Conservation (phyloP, 2,888 invertebrate genomes). For the Watsonalla cultraria region DNA sequence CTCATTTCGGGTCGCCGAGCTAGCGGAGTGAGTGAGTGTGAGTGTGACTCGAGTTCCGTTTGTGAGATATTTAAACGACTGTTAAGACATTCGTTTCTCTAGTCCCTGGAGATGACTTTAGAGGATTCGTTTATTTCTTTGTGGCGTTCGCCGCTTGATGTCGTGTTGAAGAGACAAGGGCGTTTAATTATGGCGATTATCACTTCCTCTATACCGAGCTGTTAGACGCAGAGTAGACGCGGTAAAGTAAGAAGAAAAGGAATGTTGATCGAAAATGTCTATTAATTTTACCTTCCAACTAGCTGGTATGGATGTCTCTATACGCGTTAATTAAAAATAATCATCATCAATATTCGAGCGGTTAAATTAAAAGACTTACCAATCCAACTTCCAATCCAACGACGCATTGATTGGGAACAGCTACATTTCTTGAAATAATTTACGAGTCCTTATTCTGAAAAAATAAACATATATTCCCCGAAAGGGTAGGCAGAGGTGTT, state of each 20-base stretch:
- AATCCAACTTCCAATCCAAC: too few species aligned
- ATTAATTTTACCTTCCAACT: not conserved
- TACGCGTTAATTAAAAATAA: not conserved
- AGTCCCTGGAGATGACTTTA: not conserved
- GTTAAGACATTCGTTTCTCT: conserved; percentile 4
- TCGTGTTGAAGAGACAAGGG: conserved; percentile 3
- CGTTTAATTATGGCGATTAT: conserved; percentile 18
- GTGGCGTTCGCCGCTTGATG: conserved; percentile 15
- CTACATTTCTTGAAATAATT: too few species aligned
- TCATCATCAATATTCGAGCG: too few species aligned
- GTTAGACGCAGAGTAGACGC: conserved; percentile 11
- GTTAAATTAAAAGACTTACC: too few species aligned
- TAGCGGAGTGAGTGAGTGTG: too few species aligned
- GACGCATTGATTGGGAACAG: too few species aligned
- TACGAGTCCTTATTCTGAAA: too few species aligned
- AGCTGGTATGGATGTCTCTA: not conserved
- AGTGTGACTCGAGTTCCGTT: conserved; percentile 7
- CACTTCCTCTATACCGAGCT: conserved; percentile 16
- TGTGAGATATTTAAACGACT: not conserved
- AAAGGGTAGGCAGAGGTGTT: too few species aligned
- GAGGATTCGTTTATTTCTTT: conserved; percentile 5
- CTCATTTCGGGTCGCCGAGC: too few species aligned
- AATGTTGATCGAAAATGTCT: not conserved
- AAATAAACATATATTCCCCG: too few species aligned
- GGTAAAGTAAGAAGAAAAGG: not conserved